Base-by-base conservation (phyloP, 2,797 vertebrate genomes). In the Scyliorhinus canicula region DNA sequence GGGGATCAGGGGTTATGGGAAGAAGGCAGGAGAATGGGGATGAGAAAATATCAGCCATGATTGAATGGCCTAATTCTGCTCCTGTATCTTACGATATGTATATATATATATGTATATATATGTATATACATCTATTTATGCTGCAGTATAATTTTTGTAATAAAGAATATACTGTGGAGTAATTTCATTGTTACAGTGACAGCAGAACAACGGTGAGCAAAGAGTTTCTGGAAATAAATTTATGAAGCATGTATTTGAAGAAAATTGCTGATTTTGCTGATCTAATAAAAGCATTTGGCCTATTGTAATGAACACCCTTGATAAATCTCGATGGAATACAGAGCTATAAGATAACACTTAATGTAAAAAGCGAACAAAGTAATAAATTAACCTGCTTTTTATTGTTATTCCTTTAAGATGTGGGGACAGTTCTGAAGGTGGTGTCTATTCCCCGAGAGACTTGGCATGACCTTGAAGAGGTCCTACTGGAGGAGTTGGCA, bases 391-490 rank as follows among this genome's bases (percentile, higher is more conserved):
- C 8, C 21, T 71, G 44, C 47, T 1, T 52, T 93, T 67, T 71
- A 31, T 19, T 6, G 2, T 63, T 16, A n/a, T 52, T 19, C 9
- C 85, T 35, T 93, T 52, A 40, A 99, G 99, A 99, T 96, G 97
- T 98, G 95, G 99, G 99, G 95, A 99, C 98, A 0, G 98, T 99
- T 96, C 97, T 99, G 95, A 99, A 99, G 97, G 99, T 99, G 95
- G 99, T 99, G 95, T 98, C 98, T 86, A 98, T 99, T 96, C 99
- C 99, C 84, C 98, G 98, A 97, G 98, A 99, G 96, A 99, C 98
- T 95, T 99, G 99, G 99, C 98, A 99, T 95, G 99, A 99, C 95
- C 97, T 99, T 96, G 99, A 99, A 96, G 99, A 99, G 97, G 99
- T 99, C 95, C 97, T 99, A 88, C 96, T 99, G 96, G 99, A 99